Evolutionary conservation across 2,113 vertebrate species (phyloP).

Genomic region (Dipodomys spectabilis): DNA sequence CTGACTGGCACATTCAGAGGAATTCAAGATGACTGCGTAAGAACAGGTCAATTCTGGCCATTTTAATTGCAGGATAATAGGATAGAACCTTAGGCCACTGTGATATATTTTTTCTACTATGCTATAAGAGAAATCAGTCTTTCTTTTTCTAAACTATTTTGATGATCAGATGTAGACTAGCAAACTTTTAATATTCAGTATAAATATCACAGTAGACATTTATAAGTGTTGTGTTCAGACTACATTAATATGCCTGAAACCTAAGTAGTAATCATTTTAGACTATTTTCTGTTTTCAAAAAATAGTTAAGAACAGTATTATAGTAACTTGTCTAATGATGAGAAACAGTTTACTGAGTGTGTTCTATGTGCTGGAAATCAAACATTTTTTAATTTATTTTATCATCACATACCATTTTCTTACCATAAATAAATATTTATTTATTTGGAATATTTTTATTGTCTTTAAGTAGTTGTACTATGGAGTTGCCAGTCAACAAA

Average conservation of each 20-base stretch:
- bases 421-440: too few species aligned
- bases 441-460: too few species aligned
- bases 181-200: conserved; percentile 35
- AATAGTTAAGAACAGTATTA: neutral
- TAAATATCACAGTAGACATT: neutral
- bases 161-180: neutral
- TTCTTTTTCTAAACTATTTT: conserved; percentile 15
- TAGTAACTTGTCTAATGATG: neutral
- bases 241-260: neutral
- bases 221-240: conserved; percentile 43
- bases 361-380: neutral
- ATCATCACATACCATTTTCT: neutral
- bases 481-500: too few species aligned
- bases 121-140: conserved; percentile 64
- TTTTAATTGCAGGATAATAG: conserved; percentile 83
- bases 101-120: neutral
- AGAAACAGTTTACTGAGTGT: neutral
- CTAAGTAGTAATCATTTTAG: neutral
- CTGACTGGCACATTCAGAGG: conserved; percentile 64
- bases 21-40: conserved; percentile 82
- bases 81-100: conserved; percentile 61
- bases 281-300: conserved; percentile 5
- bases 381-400: neutral
- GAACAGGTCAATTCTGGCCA: conserved; percentile 81
- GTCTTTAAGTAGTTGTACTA: too few species aligned